These are phyloP conservation scores for Fratercula arctica DNA, from an alignment of 2,797 vertebrate species.

Conservation along the genomic window DNA sequence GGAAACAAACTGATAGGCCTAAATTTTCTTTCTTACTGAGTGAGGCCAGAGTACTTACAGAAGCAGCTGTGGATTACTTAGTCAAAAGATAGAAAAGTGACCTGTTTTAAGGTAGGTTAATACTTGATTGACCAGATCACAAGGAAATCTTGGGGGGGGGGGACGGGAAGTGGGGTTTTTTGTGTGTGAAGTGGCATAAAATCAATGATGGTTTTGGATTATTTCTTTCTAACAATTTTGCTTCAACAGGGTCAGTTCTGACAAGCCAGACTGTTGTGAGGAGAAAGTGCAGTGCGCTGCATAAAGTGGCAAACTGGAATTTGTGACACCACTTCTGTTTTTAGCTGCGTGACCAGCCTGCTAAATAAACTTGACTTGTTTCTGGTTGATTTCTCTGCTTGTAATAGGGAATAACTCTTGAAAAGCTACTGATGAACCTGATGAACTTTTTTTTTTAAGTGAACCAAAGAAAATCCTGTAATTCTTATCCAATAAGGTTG, in stretches of 20 bases:
- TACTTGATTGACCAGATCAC: neutral
- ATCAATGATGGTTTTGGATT: neutral
- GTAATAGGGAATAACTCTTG: neutral
- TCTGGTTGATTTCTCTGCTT: constrained; percentile 22
- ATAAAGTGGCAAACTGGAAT: neutral
- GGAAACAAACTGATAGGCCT: neutral
- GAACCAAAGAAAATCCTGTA: neutral
- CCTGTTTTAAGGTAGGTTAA: neutral
- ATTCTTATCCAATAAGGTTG: neutral
- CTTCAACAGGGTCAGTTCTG: neutral
- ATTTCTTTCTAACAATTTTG: neutral
- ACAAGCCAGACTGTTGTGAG: neutral
- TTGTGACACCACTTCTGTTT: constrained; percentile 18
- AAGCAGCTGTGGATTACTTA: neutral
- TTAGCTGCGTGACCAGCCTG: neutral
- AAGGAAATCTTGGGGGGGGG: neutral
- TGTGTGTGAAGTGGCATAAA: neutral
- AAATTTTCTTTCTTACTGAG: neutral
- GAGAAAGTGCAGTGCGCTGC: neutral
- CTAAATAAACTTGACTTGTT: constrained; percentile 31
- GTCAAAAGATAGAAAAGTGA: neutral
- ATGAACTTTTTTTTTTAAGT: neutral
- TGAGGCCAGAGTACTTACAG: neutral
- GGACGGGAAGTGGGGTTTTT: neutral
- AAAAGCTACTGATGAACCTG: constrained; percentile 20